phyloP scores from a whole-genome alignment of 2,113 vertebrate species.

The Capra hircus region DNA sequence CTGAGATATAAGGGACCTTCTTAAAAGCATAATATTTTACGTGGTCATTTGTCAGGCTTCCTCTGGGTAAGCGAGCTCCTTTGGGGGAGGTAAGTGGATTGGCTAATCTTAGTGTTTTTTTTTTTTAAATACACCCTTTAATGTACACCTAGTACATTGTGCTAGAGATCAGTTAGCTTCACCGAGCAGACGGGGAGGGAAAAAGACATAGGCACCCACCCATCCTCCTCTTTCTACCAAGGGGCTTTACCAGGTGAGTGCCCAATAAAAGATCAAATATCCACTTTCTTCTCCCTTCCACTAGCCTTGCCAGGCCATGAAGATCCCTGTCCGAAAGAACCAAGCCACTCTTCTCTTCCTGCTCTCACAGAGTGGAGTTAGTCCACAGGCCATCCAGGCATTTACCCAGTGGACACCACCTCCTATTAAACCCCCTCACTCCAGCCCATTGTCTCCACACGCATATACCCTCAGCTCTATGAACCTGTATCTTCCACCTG shows the following conservation, averaged over 20 bases:
- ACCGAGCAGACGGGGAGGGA: not conserved
- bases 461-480: not conserved
- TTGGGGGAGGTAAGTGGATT: constrained; percentile 7
- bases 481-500: not conserved
- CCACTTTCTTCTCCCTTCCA: not conserved
- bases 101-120: constrained; percentile 40
- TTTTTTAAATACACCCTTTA: constrained; percentile 21
- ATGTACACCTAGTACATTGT: not conserved
- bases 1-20: constrained; percentile 50
- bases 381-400: not conserved
- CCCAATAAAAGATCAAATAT: not conserved
- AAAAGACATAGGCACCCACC: not conserved
- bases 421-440: not conserved
- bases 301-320: not conserved
- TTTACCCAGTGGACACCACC: not conserved
- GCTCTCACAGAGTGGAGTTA: not conserved
- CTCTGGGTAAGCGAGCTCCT: constrained; percentile 42
- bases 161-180: not conserved
- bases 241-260: not conserved
- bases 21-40: constrained; percentile 68
- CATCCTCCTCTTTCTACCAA: not conserved
- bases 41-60: constrained; percentile 53
- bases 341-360: not conserved
- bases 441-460: not conserved
- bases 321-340: not conserved